Percentiles rank a stretch among this genome's conserved stretches.
phyloP scores from a whole-genome alignment of 2,888 invertebrate species.

The Phymatocera aterrima region DNA sequence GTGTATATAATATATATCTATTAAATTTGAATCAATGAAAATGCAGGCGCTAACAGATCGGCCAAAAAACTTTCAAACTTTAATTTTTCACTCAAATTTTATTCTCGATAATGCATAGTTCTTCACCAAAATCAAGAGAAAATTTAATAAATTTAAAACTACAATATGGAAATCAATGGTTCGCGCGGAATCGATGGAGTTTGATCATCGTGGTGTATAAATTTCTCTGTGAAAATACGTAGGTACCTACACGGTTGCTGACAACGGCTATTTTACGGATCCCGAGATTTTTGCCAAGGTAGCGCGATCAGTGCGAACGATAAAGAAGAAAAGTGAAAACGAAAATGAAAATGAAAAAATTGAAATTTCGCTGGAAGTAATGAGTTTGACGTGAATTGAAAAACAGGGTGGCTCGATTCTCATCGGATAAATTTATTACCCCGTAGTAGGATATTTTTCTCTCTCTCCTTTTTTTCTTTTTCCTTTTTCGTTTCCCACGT shows the following conservation, averaged over 20 bases:
- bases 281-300: neutral
- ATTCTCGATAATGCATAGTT: too few relatives aligned
- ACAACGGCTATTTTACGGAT: neutral
- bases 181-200: neutral
- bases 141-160: too few relatives aligned
- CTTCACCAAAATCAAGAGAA: too few relatives aligned
- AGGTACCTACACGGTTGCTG: neutral
- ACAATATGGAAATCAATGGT: too few relatives aligned
- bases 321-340: neutral
- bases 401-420: neutral
- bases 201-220: conserved; percentile 3
- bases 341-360: neutral
- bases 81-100: too few relatives aligned
- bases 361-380: conserved; percentile 6
- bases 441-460: conserved; percentile 5
- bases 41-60: too few relatives aligned
- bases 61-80: too few relatives aligned
- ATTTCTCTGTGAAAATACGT: neutral
- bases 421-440: conserved; percentile 20
- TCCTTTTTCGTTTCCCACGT: neutral
- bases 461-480: neutral
- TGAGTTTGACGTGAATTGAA: conserved; percentile 24
- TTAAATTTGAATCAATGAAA: too few relatives aligned
- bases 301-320: neutral
- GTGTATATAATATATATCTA: too few relatives aligned